Evolutionary conservation across 1,140 invertebrate genomes (phyloP), one percentile per base, ranked within the genome.

Genomic region (Atta texana): DNA sequence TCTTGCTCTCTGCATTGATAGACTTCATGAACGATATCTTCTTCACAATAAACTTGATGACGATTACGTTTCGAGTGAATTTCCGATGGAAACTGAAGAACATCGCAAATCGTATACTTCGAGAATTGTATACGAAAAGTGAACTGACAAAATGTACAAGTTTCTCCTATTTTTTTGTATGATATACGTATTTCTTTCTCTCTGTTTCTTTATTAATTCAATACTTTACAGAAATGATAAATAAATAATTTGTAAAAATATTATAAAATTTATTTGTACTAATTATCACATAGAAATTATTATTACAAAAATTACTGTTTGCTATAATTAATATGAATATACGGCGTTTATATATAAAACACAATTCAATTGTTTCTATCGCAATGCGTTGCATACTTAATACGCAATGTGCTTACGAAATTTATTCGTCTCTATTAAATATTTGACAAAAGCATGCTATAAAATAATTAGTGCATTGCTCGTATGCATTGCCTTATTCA

Each of bases 401-500:
- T 66, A 68, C 7, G n/a, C 55, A 34, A 77, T 31, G 24, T 77
- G 28, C 5, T 85, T 49, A 66, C 28, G 12, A 77, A 76, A 85
- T 85, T 85, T 66, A 28, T 77, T 66, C 39, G 14, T 10, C 81
- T 76, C 63, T 14, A 16, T 39, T 39, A 7, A 16, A 1, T 34
- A 51, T 63, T 85, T 77, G 85, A 88, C 80, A 85, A 85, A 92
- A 86, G 68, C 87, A 87, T 87, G 81, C 87, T 61, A 66, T 31
- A 74, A 49, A 49, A 86, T 82, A 90, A 89, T 91, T 90, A 87
- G 85, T 92, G 84, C 87, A 82, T 92, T 92, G 86, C 89, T 92
- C 84, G 85, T 87, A 91, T 66, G 85, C 92, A 92, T 92, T 87
- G 74, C 93, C 93, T 94, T 91, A 91, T 88, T 93, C 92, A 94